Percentiles rank a stretch among this genome's conserved stretches.
Evolutionary conservation across 2,113 vertebrate species (phyloP).

Genomic region (Ovibos moschatus): DNA sequence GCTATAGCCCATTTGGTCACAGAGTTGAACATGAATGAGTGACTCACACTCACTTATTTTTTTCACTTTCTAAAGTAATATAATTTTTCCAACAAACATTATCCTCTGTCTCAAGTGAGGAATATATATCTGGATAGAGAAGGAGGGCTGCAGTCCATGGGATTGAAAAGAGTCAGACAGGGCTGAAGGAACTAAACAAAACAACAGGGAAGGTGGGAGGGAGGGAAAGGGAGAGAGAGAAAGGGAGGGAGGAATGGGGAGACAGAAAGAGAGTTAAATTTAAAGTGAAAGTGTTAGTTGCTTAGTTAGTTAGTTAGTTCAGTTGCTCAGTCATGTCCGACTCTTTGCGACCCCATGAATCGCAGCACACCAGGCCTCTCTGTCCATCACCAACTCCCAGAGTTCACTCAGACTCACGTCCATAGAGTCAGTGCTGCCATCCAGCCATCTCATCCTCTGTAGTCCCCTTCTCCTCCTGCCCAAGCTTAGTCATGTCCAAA

Average conservation of each 20-base stretch:
- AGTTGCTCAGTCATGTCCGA: too few species aligned
- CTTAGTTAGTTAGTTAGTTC: too few species aligned
- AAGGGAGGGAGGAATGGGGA: background rate
- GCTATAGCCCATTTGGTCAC: background rate
- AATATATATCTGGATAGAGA: background rate
- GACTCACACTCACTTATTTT: background rate
- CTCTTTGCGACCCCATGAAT: too few species aligned
- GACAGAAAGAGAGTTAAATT: background rate
- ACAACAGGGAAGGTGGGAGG: background rate
- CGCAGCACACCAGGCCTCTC: too few species aligned
- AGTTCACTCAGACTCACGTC: too few species aligned
- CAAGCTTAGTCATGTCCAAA: background rate
- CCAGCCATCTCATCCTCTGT: too few species aligned
- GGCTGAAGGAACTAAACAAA: background rate
- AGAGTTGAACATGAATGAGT: background rate
- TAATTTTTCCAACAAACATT: background rate
- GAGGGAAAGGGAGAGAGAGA: background rate
- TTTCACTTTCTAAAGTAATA: background rate
- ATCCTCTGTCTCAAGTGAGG: background rate
- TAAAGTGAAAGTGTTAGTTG: background rate
- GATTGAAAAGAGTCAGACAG: background rate
- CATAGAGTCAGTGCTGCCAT: too few species aligned
- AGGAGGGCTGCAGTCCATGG: background rate
- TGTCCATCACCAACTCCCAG: too few species aligned
- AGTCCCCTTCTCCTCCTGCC: too few species aligned